These are phyloP conservation scores for Portevinia maculata DNA, from an alignment of 2,888 invertebrate species.

Conservation along the genomic window DNA sequence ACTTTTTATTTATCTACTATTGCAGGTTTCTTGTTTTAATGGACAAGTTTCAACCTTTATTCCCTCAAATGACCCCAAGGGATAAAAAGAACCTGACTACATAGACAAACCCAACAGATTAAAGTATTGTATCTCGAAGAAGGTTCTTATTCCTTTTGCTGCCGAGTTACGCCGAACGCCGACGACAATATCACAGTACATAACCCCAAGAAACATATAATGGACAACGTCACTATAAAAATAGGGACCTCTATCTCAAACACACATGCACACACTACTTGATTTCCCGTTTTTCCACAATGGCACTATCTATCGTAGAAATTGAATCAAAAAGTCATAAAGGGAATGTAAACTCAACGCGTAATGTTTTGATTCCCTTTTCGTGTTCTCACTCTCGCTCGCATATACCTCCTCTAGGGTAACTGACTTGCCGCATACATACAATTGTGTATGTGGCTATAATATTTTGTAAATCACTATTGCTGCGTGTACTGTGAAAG, in stretches of 20 bases:
- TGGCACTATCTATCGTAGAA: conserved; percentile 56
- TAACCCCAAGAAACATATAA: conserved; percentile 42
- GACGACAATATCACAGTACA: conserved; percentile 28
- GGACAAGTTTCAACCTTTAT: conserved; percentile 17
- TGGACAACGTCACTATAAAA: conserved; percentile 29
- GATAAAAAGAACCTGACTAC: conserved; percentile 38
- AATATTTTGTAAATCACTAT: conserved; percentile 16
- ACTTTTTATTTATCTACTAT: neutral
- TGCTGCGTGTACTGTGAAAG: conserved; percentile 19
- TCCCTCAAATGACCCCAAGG: conserved; percentile 25
- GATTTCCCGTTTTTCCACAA: conserved; percentile 65
- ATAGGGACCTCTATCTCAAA: conserved; percentile 33
- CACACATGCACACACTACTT: conserved; percentile 14
- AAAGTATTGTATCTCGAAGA: conserved; percentile 17
- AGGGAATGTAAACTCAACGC: conserved; percentile 47
- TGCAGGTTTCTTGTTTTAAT: no score
- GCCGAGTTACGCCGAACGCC: conserved; percentile 55
- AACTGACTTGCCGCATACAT: conserved; percentile 1
- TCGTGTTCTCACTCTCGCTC: conserved; percentile 34
- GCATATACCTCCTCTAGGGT: conserved; percentile 21
- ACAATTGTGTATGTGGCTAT: conserved; percentile 15
- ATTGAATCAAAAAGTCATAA: conserved; percentile 53
- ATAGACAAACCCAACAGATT: conserved; percentile 37
- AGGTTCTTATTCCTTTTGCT: conserved; percentile 26
- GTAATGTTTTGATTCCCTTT: conserved; percentile 68